Evolutionary conservation across 2,797 vertebrate genomes (phyloP).

Genomic region (Heterohyrax brucei): DNA sequence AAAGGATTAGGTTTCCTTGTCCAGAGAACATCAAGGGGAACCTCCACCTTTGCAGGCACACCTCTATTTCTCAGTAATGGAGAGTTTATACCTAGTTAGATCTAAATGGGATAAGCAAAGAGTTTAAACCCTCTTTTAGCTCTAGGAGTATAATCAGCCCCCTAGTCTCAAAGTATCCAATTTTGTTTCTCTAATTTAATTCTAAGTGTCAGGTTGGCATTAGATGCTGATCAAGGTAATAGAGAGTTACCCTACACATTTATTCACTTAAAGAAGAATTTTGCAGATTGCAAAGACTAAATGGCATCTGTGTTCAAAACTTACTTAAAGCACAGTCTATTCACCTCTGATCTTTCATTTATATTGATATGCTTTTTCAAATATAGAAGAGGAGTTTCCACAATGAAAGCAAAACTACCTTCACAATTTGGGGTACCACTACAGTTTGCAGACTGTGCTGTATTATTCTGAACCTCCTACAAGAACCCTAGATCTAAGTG

Average conservation of each 20-base stretch:
- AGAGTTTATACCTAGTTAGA: conserved; percentile 88
- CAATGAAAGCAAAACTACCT: conserved; percentile 39
- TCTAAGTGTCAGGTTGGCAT: conserved; percentile 85
- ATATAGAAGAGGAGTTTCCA: conserved; percentile 16
- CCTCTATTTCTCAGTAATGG: conserved; percentile 89
- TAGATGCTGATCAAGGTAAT: conserved; percentile 80
- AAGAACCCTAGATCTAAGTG: conserved; percentile 2
- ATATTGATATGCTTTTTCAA: conserved; percentile 78
- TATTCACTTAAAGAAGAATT: conserved; percentile 84
- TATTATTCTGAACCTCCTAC: background rate
- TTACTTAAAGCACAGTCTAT: conserved; percentile 69
- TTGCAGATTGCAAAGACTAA: conserved; percentile 72
- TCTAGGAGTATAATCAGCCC: conserved; percentile 80
- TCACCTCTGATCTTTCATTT: conserved; percentile 62
- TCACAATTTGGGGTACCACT: background rate
- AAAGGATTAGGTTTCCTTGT: conserved; percentile 91
- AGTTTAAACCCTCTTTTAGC: conserved; percentile 86
- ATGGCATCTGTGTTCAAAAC: conserved; percentile 75
- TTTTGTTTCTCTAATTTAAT: conserved; percentile 83
- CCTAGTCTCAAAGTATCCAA: conserved; percentile 85
- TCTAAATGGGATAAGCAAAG: conserved; percentile 89
- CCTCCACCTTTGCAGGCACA: conserved; percentile 89
- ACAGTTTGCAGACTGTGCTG: background rate
- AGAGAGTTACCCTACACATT: conserved; percentile 78
- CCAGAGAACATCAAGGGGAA: conserved; percentile 91